Evolutionary conservation across 2,888 invertebrate species (phyloP).

Genomic region (Diadegma fenestrale): DNA sequence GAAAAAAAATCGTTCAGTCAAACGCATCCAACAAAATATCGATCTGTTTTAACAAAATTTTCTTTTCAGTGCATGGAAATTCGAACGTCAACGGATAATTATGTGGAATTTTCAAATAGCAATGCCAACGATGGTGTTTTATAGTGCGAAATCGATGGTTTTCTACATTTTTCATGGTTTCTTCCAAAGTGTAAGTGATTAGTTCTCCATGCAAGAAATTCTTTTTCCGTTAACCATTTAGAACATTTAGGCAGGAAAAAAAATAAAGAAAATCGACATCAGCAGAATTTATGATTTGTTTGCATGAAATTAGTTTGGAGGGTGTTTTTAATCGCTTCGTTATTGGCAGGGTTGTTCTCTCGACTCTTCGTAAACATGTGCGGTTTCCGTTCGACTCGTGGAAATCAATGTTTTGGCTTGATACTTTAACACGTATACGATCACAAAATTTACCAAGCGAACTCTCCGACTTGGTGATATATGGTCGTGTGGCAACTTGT

Average conservation of each 20-base stretch:
- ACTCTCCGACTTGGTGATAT: constrained; percentile 4
- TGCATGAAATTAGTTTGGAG: not conserved
- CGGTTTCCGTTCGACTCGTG: not conserved
- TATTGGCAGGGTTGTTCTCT: constrained; percentile 9
- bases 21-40: too few species aligned
- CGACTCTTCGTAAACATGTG: not conserved
- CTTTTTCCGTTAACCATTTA: not conserved
- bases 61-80: too few species aligned
- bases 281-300: not conserved
- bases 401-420: constrained; percentile 49
- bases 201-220: not conserved
- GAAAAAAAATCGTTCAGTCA: too few species aligned
- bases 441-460: constrained; percentile 9
- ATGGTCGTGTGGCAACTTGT: constrained; percentile 21
- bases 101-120: too few species aligned
- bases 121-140: too few species aligned
- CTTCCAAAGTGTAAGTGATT: too few species aligned
- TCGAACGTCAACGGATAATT: too few species aligned
- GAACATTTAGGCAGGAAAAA: not conserved
- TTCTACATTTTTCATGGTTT: too few species aligned
- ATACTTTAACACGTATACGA: constrained; percentile 26
- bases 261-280: not conserved
- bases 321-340: constrained; percentile 23
- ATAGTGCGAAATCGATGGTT: too few species aligned
- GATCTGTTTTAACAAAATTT: too few species aligned